Percentiles rank a stretch among this genome's conserved stretches.
phyloP scores from a whole-genome alignment of 2,113 vertebrate species.

The Puntigrus tetrazona region DNA sequence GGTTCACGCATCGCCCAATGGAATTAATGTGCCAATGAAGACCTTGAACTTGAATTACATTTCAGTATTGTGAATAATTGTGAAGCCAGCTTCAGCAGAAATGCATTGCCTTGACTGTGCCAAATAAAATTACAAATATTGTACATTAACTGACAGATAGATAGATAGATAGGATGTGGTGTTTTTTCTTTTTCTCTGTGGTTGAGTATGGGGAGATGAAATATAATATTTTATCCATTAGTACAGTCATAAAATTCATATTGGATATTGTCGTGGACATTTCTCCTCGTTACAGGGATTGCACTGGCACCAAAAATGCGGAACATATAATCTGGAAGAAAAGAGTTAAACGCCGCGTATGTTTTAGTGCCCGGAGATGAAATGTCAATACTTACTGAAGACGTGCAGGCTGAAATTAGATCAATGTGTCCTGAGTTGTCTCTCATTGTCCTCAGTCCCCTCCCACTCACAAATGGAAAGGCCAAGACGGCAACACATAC shows the following conservation, averaged over 20 bases:
- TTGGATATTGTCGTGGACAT: not conserved
- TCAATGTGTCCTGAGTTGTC: slow-evolving; percentile 53
- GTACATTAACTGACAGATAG: not conserved
- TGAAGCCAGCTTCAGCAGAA: not conserved
- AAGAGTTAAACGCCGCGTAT: slow-evolving; percentile 59
- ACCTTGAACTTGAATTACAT: not conserved
- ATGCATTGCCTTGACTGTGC: not conserved
- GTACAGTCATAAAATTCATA: not conserved
- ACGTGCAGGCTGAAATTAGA: slow-evolving; percentile 56
- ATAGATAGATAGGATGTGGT: too few relatives aligned
- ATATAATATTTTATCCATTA: slow-evolving; percentile 4
- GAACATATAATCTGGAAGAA: slow-evolving; percentile 1
- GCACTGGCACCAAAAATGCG: not conserved
- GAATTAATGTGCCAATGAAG: too few relatives aligned
- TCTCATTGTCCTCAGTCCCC: too few relatives aligned
- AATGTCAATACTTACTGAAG: slow-evolving; percentile 59
- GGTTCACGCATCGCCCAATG: too few relatives aligned
- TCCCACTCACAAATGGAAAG: slow-evolving; percentile 53
- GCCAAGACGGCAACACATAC: slow-evolving; percentile 37
- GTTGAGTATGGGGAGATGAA: not conserved
- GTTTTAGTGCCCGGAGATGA: too few relatives aligned
- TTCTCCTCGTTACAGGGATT: not conserved
- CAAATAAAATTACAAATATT: not conserved
- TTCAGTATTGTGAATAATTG: not conserved
- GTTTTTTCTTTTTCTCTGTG: not conserved